Evolutionary conservation across 2,888 invertebrate genomes (phyloP).

Genomic region (Petrophora chlorosata): DNA sequence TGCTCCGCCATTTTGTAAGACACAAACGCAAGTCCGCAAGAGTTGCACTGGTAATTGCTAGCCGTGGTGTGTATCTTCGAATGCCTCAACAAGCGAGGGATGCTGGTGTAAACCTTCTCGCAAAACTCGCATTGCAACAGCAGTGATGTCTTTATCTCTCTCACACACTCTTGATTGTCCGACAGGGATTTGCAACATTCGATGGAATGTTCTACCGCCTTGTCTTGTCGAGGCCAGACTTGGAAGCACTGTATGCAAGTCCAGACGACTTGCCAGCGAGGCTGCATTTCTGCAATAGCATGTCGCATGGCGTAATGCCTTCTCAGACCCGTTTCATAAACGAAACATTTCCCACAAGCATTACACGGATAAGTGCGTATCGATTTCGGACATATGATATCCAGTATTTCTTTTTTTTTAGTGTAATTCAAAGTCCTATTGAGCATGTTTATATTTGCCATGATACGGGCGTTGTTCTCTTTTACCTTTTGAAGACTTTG

Average conservation of each 20-base stretch:
- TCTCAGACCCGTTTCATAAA: slow-evolving; percentile 73
- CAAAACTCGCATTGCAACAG: slow-evolving; percentile 77
- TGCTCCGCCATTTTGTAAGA: slow-evolving; percentile 70
- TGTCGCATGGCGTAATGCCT: slow-evolving; percentile 70
- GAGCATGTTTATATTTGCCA: slow-evolving; percentile 77
- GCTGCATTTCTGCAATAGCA: slow-evolving; percentile 57
- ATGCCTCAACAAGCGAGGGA: slow-evolving; percentile 71
- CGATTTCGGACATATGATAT: slow-evolving; percentile 61
- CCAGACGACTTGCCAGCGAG: slow-evolving; percentile 78
- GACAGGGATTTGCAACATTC: slow-evolving; percentile 56
- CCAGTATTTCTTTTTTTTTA: slow-evolving; percentile 71
- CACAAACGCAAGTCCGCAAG: slow-evolving; percentile 66
- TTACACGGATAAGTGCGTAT: slow-evolving; percentile 67
- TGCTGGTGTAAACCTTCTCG: slow-evolving; percentile 76
- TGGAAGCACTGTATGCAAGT: slow-evolving; percentile 78
- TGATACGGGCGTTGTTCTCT: slow-evolving; percentile 76
- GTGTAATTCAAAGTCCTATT: slow-evolving; percentile 75
- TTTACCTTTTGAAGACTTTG: slow-evolving; percentile 74
- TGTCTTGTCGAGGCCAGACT: slow-evolving; percentile 73
- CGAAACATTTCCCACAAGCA: slow-evolving; percentile 75
- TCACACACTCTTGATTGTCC: slow-evolving; percentile 54
- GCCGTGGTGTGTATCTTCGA: slow-evolving; percentile 84
- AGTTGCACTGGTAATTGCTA: slow-evolving; percentile 86
- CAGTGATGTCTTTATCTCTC: slow-evolving; percentile 75
- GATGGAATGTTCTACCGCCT: slow-evolving; percentile 63